Conservation (phyloP, 2,888 invertebrate genomes). For the Drosophila sordidapex region DNA sequence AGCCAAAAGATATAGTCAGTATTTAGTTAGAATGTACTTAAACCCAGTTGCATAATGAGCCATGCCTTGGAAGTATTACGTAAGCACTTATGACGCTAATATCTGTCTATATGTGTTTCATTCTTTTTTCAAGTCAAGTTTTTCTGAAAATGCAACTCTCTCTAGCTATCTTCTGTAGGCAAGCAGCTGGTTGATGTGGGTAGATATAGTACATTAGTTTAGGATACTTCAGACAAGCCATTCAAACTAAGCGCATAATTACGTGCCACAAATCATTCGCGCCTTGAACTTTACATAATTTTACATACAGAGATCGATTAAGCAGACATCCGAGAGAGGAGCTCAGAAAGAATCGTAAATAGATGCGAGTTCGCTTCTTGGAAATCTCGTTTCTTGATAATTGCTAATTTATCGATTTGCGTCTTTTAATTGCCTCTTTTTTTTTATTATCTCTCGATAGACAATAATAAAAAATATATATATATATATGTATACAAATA, state of each 20-base stretch:
- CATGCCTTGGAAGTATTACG: not conserved
- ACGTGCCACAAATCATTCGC: constrained; percentile 45
- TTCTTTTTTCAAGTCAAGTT: too few species aligned
- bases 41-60: not conserved
- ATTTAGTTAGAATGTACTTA: not conserved
- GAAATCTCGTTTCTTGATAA: constrained; percentile 65
- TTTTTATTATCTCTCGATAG: constrained; percentile 52
- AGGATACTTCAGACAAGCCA: constrained; percentile 38
- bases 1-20: not conserved
- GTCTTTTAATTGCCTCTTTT: constrained; percentile 53
- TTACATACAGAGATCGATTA: constrained; percentile 25
- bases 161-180: not conserved
- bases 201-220: not conserved
- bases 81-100: too few species aligned
- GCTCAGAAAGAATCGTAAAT: not conserved
- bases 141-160: not conserved
- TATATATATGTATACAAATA: not conserved
- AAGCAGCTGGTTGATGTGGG: constrained; percentile 1
- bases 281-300: constrained; percentile 46
- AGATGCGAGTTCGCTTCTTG: constrained; percentile 33
- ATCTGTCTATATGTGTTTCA: not conserved
- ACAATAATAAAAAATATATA: constrained; percentile 7
- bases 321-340: not conserved
- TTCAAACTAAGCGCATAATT: constrained; percentile 49
- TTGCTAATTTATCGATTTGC: constrained; percentile 71